Percentiles rank a stretch among this genome's conserved stretches.
Conservation (phyloP, 2,888 invertebrate species). For the Druceiella hillmani region DNA sequence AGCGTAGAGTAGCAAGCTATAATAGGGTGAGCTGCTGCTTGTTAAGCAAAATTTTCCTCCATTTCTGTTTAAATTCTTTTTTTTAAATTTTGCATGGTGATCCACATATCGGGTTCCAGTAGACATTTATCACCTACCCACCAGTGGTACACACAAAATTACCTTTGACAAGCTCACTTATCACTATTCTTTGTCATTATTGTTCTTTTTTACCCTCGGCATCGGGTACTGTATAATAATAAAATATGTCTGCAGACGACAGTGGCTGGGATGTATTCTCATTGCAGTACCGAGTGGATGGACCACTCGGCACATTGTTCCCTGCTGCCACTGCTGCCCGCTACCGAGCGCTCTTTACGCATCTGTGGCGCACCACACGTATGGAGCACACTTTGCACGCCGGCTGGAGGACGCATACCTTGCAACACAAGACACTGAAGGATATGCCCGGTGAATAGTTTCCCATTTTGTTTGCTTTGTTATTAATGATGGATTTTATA, state of each 20-base stretch:
- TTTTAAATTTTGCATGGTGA: no score
- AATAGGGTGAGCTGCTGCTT: no score
- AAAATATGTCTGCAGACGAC: constrained; percentile 69
- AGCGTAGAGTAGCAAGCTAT: no score
- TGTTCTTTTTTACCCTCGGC: no score
- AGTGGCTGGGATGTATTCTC: constrained; percentile 89
- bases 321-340: constrained; percentile 64
- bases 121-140: no score
- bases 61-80: no score
- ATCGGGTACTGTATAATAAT: no score
- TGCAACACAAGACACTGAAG: constrained; percentile 64
- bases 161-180: no score
- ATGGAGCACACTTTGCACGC: constrained; percentile 81
- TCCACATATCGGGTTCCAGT: no score
- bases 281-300: constrained; percentile 81
- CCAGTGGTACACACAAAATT: no score
- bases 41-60: no score
- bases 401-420: constrained; percentile 77
- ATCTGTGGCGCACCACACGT: constrained; percentile 84
- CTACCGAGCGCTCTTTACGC: constrained; percentile 80
- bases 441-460: constrained; percentile 65
- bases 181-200: no score
- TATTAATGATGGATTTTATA: constrained; percentile 1
- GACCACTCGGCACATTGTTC: constrained; percentile 82
- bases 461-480: constrained; percentile 6